A percentile compares a stretch with the other conserved stretches of the same genome.
phyloP scores from a whole-genome alignment of 2,797 vertebrate species.

The Paratrypauchen microcephalus region DNA sequence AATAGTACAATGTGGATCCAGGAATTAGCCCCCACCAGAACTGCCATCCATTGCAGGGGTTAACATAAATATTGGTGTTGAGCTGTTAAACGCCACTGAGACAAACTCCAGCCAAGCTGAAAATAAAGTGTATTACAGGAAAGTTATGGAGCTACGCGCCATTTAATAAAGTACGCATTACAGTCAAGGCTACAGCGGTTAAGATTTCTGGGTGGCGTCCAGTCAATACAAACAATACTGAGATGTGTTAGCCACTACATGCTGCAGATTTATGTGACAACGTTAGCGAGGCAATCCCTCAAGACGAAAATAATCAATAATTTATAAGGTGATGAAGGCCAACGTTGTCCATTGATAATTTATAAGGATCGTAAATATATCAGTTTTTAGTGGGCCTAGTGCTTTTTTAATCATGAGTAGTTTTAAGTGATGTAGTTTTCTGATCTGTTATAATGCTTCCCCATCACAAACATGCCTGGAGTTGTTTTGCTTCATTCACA shows the following conservation, averaged over 20 bases:
- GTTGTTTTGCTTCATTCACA: no score
- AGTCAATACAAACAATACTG: conserved; percentile 2
- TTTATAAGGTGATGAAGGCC: no score
- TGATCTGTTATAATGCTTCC: no score
- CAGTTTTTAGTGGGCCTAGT: no score
- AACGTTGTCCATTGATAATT: no score
- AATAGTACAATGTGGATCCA: conserved; percentile 24
- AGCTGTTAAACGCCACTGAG: conserved; percentile 10
- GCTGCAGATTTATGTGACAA: no score
- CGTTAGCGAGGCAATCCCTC: no score
- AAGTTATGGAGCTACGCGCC: conserved; percentile 3
- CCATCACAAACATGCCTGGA: no score
- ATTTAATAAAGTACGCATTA: background rate
- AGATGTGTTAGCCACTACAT: background rate
- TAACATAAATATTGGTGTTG: conserved; percentile 40
- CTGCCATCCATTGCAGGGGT: conserved; percentile 29
- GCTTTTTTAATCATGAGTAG: no score
- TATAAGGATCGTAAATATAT: no score
- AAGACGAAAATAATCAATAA: no score
- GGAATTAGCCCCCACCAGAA: conserved; percentile 31
- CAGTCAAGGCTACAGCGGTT: background rate
- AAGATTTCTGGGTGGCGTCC: background rate
- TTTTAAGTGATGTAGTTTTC: no score
- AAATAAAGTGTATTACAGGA: conserved; percentile 16
- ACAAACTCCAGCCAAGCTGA: conserved; percentile 13